Percentiles rank a stretch among this genome's conserved stretches.
Evolutionary conservation across 92 coral and sea anemone genomes (phyloP).

Genomic region (Palythoa grandis): DNA sequence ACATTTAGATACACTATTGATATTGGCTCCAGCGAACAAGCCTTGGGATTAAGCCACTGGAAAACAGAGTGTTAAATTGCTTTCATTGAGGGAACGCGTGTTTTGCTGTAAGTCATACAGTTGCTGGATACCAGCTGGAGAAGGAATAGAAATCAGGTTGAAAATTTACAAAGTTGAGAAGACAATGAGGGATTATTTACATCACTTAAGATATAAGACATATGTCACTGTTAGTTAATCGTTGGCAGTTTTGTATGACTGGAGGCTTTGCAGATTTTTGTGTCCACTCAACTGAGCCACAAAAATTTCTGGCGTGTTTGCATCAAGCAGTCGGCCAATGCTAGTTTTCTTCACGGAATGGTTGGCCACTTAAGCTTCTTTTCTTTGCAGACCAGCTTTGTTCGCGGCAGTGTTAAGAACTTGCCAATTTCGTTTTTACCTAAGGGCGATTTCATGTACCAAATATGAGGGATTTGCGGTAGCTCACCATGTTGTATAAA

Average conservation of each 20-base stretch:
- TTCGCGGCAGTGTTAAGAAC: constrained; percentile 51
- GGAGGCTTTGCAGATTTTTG: constrained; percentile 47
- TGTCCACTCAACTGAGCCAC: constrained; percentile 60
- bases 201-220: constrained; percentile 42
- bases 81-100: not conserved
- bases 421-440: constrained; percentile 68
- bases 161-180: not conserved
- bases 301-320: constrained; percentile 38
- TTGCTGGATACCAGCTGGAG: not conserved
- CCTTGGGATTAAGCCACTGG: constrained; percentile 6
- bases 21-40: constrained; percentile 52
- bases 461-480: not conserved
- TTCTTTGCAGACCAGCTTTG: constrained; percentile 44
- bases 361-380: constrained; percentile 39
- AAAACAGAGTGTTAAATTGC: not conserved
- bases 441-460: constrained; percentile 37
- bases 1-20: constrained; percentile 38
- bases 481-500: constrained; percentile 39
- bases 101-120: not conserved
- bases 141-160: not conserved
- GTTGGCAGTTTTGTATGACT: constrained; percentile 48
- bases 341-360: constrained; percentile 50
- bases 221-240: constrained; percentile 42
- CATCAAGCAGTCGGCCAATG: constrained; percentile 47
- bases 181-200: not conserved